Evolutionary conservation across 2,888 invertebrate genomes (phyloP), one percentile per base, ranked within the genome.

Genomic region (Gasteruption jaculator): DNA sequence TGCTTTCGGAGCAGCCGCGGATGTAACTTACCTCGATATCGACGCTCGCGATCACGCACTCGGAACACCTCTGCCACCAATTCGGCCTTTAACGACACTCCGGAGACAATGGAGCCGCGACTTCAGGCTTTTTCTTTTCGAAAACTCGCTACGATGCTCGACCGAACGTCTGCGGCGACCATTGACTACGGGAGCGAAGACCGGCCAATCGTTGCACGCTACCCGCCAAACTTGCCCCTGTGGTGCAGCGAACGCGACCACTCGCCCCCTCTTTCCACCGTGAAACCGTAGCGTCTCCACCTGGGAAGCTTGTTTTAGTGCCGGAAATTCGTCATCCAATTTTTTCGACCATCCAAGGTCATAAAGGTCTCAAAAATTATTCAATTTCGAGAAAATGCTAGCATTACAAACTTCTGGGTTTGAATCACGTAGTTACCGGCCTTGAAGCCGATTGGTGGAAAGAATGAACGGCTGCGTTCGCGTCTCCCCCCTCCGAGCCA

Each of bases 111-210:
- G 57, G 57, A 52, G 52, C 57, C 58, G 55, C 57, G 54, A 52
- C 55, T 60, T 57, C 56, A 52, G 53, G 50, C 57, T 57, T 64
- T 63, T 63, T 61, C 57, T 53, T 55, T 35, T 48, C 53, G 56
- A 63, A 61, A 63, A 62, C 53, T 59, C 54, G 52, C 59, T 62
- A 60, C 60, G 59, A 61, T 60, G 63, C 60, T 62, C 54, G 37
- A 49, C 51, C 63, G 58, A 50, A 60, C 57, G 49, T 50, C 57
- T 58, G 49, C 53, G 57, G 51, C 53, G 58, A 59, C 52, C 62
- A 60, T 58, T 53, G 51, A 58, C 60, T 55, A 56, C 43, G 49
- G 37, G 51, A 56, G 41, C 50, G 55, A 54, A 60, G 58, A 60
- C 45, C 56, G 53, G 48, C 57, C 55, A 60, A 57, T 58, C 57